Conservation (phyloP, 2,888 invertebrate species). For the Synanthedon myopaeformis region DNA sequence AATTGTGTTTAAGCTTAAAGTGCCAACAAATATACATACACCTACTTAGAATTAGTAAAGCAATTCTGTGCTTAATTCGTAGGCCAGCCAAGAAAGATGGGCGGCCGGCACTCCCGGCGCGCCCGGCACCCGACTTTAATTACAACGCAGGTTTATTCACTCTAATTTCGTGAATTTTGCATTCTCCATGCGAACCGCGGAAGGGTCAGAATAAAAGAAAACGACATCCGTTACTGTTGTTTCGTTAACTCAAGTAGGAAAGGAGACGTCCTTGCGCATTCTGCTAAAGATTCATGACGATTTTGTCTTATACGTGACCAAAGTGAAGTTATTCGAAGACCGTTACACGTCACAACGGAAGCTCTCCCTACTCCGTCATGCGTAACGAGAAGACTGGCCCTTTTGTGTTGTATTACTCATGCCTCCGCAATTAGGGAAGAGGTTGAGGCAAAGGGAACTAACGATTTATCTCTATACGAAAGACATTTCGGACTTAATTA, state of each 20-base stretch:
- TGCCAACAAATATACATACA: slow-evolving; percentile 43
- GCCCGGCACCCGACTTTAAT: slow-evolving; percentile 58
- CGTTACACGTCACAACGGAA: slow-evolving; percentile 6
- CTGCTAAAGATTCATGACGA: slow-evolving; percentile 24
- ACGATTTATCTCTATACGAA: not conserved
- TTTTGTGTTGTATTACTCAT: slow-evolving; percentile 20
- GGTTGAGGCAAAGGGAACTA: slow-evolving; percentile 8
- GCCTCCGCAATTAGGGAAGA: slow-evolving; percentile 25
- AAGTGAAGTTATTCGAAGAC: slow-evolving; percentile 16
- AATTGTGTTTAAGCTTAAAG: slow-evolving; percentile 66
- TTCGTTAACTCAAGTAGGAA: slow-evolving; percentile 57
- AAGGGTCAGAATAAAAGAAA: slow-evolving; percentile 67
- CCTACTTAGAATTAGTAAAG: slow-evolving; percentile 65
- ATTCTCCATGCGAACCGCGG: slow-evolving; percentile 66
- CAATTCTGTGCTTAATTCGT: slow-evolving; percentile 68
- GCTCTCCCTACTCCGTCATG: slow-evolving; percentile 20
- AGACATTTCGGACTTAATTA: not conserved
- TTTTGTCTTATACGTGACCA: slow-evolving; percentile 22
- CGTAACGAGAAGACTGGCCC: slow-evolving; percentile 23
- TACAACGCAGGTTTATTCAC: slow-evolving; percentile 66
- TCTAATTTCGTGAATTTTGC: slow-evolving; percentile 68
- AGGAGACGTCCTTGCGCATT: slow-evolving; percentile 58
- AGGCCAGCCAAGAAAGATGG: slow-evolving; percentile 67
- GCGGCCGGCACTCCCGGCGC: slow-evolving; percentile 35
- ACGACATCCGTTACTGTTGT: slow-evolving; percentile 69